Conservation (phyloP, 2,113 vertebrate genomes). For the Neodontobutis hainanensis region DNA sequence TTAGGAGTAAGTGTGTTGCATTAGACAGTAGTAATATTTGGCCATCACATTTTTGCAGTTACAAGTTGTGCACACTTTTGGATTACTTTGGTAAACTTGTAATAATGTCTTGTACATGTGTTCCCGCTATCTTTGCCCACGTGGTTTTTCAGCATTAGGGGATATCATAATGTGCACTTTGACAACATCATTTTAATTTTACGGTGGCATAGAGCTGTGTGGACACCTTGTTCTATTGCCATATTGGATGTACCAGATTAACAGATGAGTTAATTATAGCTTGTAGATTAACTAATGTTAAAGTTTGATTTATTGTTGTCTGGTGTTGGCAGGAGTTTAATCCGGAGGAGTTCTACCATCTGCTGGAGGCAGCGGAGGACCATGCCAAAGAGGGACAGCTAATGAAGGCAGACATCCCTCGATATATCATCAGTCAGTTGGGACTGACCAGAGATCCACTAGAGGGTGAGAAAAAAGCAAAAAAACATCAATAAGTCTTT, state of each 20-base stretch:
- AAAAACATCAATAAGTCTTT: too few species aligned
- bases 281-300: neutral
- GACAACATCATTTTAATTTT: too few species aligned
- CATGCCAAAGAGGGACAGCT: slow-evolving; percentile 97
- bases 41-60: slow-evolving; percentile 17
- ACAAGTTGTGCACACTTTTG: slow-evolving; percentile 1
- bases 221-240: too few species aligned
- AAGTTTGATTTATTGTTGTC: neutral
- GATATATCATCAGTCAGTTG: slow-evolving; percentile 95
- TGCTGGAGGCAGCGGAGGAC: slow-evolving; percentile 97
- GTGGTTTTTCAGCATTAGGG: too few species aligned
- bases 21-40: slow-evolving; percentile 33
- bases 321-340: slow-evolving; percentile 88
- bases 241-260: too few species aligned
- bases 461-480: slow-evolving; percentile 83
- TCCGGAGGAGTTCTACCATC: slow-evolving; percentile 98
- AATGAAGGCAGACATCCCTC: slow-evolving; percentile 97
- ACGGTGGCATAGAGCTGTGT: too few species aligned
- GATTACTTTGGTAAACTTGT: neutral
- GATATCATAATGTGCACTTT: too few species aligned
- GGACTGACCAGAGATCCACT: slow-evolving; percentile 97
- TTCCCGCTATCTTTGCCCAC: too few species aligned
- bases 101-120: too few species aligned
- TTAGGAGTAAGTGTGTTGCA: slow-evolving; percentile 52
- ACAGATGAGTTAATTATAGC: too few species aligned